Base-by-base conservation (phyloP, 2,797 vertebrate species). In the Coracias cyanogaster region DNA sequence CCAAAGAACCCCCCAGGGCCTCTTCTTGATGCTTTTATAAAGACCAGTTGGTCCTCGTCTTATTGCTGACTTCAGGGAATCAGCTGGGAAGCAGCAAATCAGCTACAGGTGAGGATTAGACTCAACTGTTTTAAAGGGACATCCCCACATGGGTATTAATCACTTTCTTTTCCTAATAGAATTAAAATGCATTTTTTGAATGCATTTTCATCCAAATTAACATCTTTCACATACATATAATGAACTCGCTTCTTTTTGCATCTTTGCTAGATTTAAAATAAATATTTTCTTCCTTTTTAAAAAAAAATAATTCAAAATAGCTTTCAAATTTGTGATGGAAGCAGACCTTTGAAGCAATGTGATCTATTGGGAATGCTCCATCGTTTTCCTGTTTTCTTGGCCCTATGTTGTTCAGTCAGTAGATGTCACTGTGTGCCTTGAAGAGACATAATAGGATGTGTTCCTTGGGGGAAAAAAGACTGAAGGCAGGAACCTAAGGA, bases 351-450 rank as follows among this genome's bases (percentile, higher is more conserved):
- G 26, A 66, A 39, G 29, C n/a, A 14, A 62, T 35, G 8, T 6
- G 3, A 35, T 7, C 16, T 3, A 0, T 15, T 21, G 21, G 24
- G 21, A 67, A 3, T 13, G 5, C 12, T 24, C 61, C 29, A 5
- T 10, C 2, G 8, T 43, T 70, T 35, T 14, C 46, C 18, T 4
- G 12, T 10, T 33, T 4, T 1, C 35, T 37, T 60, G 65, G 65
- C 73, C 51, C 55, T 89, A 1, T 29, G 4, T 29, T 17, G 9
- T 20, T 37, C 21, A 7, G 60, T 81, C 95, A 39, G 70, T 81
- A 96, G 96, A 5, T 90, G 96, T 91, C 96, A 35, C 76, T 16
- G 1, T 15, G 18, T 6, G 77, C 70, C 61, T 81, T 54, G 19
- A 8, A 25, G 31, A 90, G 11, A 6, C 12, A 1, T 5, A 22